phyloP scores from a whole-genome alignment of 1,140 invertebrate genomes.

The Anastrepha ludens region DNA sequence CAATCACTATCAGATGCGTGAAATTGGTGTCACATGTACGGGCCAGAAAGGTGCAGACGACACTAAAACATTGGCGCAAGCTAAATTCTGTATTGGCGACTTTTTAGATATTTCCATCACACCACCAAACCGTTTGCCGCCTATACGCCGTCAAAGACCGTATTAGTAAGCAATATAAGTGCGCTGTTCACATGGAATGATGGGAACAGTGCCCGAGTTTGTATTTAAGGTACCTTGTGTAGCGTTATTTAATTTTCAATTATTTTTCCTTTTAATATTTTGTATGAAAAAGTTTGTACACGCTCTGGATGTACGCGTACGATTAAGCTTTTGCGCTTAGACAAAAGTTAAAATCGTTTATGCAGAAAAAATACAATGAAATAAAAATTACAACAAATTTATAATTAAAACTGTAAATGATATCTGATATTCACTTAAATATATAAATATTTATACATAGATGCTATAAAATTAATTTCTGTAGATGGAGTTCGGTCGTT shows the following conservation, averaged over 20 bases:
- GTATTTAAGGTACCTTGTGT: constrained; percentile 2
- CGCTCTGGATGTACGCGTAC: background rate
- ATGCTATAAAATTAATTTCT: constrained; percentile 58
- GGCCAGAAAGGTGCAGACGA: constrained; percentile 94
- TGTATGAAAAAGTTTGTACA: background rate
- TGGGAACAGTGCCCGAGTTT: background rate
- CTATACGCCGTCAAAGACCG: constrained; percentile 78
- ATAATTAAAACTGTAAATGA: constrained; percentile 39
- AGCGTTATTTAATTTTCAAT: constrained; percentile 8
- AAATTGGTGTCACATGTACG: constrained; percentile 95
- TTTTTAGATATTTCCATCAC: constrained; percentile 98
- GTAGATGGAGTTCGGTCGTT: constrained; percentile 75
- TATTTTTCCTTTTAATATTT: background rate
- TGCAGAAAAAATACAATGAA: background rate
- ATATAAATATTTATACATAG: constrained; percentile 20
- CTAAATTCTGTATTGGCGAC: constrained; percentile 94
- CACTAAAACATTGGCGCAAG: constrained; percentile 90
- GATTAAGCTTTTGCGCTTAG: background rate
- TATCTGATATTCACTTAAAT: constrained; percentile 11
- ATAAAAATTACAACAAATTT: constrained; percentile 25
- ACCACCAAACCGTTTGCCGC: constrained; percentile 87
- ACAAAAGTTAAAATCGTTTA: constrained; percentile 11
- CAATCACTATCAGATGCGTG: constrained; percentile 90
- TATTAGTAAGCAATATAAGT: constrained; percentile 60
- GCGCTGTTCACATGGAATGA: background rate